A percentile compares a stretch with the other conserved stretches of the same genome.
Conservation (phyloP, 1,140 invertebrate genomes). For the Globodera rostochiensis region DNA sequence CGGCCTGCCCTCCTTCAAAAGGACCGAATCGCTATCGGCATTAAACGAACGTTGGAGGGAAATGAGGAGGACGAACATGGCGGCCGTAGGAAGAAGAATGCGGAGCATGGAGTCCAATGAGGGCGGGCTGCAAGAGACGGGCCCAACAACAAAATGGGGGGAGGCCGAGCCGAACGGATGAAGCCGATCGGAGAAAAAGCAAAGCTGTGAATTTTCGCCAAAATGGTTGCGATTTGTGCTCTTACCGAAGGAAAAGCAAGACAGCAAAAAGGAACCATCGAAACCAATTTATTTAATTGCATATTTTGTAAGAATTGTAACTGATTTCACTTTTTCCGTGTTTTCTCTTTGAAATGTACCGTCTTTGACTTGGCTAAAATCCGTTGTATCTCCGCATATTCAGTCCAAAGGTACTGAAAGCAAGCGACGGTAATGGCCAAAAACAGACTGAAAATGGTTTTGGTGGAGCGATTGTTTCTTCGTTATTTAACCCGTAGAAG, state of each 20-base stretch:
- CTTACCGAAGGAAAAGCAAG: not conserved
- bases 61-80: not conserved
- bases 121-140: not conserved
- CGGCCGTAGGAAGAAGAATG: not conserved
- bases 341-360: slow-evolving; percentile 45
- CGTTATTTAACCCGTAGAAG: slow-evolving; percentile 29
- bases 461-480: slow-evolving; percentile 12
- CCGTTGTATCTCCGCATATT: slow-evolving; percentile 38
- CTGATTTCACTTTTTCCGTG: slow-evolving; percentile 20
- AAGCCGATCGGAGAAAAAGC: not conserved
- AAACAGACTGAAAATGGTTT: slow-evolving; percentile 27
- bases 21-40: not conserved
- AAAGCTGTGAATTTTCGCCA: not conserved
- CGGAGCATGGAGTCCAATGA: not conserved
- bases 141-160: not conserved
- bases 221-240: not conserved
- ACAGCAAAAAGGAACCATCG: not conserved
- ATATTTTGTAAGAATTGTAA: not conserved
- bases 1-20: not conserved
- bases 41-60: slow-evolving; percentile 4
- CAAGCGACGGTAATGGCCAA: slow-evolving; percentile 41
- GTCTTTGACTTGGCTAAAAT: slow-evolving; percentile 47
- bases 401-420: slow-evolving; percentile 41
- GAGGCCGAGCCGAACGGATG: not conserved
- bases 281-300: not conserved